These are phyloP conservation scores for Teleopsis dalmanni DNA, from an alignment of 1,140 invertebrate species.

Conservation along the genomic window DNA sequence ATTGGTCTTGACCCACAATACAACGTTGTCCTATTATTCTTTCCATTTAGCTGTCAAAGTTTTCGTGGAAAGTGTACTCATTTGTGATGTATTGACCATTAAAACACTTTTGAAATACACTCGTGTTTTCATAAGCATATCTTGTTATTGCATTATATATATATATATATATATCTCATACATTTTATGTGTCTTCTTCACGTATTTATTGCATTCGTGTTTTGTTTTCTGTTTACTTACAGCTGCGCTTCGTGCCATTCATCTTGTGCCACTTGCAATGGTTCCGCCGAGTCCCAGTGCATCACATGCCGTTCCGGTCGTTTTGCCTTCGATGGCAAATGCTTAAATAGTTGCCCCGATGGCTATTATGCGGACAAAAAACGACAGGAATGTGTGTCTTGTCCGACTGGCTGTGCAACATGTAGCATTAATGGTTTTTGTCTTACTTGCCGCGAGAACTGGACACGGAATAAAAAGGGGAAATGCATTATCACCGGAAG, in stretches of 20 bases:
- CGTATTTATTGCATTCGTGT: too few relatives aligned
- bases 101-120: too few relatives aligned
- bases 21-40: too few relatives aligned
- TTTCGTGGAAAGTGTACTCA: too few relatives aligned
- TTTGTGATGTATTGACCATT: too few relatives aligned
- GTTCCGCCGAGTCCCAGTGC: slow-evolving; percentile 67
- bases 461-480: slow-evolving; percentile 63
- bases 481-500: slow-evolving; percentile 60
- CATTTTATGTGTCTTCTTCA: too few relatives aligned
- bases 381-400: slow-evolving; percentile 64
- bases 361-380: slow-evolving; percentile 68
- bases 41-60: too few relatives aligned
- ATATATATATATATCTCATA: too few relatives aligned
- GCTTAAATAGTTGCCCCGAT: slow-evolving; percentile 58
- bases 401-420: slow-evolving; percentile 63
- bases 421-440: slow-evolving; percentile 60
- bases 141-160: too few relatives aligned
- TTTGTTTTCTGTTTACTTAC: slow-evolving; percentile 9
- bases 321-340: slow-evolving; percentile 58
- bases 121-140: too few relatives aligned
- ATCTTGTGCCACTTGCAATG: slow-evolving; percentile 75
- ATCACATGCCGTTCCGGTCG: slow-evolving; percentile 64
- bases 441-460: slow-evolving; percentile 59
- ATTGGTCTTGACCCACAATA: too few relatives aligned
- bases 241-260: slow-evolving; percentile 69